These are phyloP conservation scores for Leptonema lineaticorne DNA, from an alignment of 1,140 invertebrate species.

Conservation along the genomic window DNA sequence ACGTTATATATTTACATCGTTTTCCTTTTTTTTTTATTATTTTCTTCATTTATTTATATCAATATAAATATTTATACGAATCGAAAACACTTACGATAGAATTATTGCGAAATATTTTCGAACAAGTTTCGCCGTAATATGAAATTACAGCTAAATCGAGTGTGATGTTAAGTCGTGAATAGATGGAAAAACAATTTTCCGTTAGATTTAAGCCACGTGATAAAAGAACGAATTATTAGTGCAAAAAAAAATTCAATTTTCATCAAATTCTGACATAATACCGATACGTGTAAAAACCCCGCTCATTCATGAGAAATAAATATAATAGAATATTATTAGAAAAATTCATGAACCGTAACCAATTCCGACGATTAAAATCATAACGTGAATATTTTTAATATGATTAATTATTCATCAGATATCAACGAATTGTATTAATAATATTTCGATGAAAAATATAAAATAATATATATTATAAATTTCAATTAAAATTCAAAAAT, in stretches of 20 bases:
- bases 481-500: no score
- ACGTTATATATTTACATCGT: no score
- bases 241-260: slow-evolving; percentile 3
- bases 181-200: slow-evolving; percentile 15
- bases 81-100: no score
- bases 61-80: no score
- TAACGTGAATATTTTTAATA: no score
- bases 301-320: background rate
- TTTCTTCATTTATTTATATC: no score
- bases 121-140: background rate
- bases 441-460: no score
- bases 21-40: no score
- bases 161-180: background rate
- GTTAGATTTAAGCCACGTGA: background rate
- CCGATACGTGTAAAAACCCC: no score
- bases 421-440: background rate
- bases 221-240: background rate
- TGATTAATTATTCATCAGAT: no score
- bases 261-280: background rate
- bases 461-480: no score
- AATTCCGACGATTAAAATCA: no score
- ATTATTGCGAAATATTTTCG: background rate
- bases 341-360: background rate
- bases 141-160: slow-evolving; percentile 6
- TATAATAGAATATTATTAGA: background rate